Conservation (phyloP, 92 coral and sea anemone species). For the Zoanthus sociatus region DNA sequence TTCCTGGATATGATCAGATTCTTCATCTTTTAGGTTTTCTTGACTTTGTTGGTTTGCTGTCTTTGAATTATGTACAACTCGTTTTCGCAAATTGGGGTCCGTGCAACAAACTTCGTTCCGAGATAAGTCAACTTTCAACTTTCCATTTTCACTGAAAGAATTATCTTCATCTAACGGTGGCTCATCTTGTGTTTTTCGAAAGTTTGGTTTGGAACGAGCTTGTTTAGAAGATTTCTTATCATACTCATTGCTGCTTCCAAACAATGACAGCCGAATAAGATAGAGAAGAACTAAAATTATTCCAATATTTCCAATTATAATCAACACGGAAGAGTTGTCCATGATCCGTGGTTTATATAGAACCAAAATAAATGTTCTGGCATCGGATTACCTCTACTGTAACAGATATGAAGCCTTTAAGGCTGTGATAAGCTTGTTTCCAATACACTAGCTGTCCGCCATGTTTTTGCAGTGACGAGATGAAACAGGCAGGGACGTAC, state of each 20-base stretch:
- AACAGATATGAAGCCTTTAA: conserved; percentile 16
- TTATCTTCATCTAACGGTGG: neutral
- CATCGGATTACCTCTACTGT: neutral
- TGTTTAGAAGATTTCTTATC: conserved; percentile 26
- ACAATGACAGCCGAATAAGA: conserved; percentile 40
- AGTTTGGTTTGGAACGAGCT: neutral
- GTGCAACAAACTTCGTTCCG: neutral
- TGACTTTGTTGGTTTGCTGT: neutral
- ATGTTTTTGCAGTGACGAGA: conserved; percentile 1
- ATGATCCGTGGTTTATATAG: conserved; percentile 1
- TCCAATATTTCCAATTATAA: conserved; percentile 42
- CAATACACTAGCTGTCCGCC: conserved; percentile 28
- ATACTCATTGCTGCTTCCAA: conserved; percentile 13
- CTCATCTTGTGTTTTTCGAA: neutral
- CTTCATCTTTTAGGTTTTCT: neutral
- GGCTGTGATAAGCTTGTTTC: conserved; percentile 23
- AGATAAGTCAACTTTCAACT: neutral
- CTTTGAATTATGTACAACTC: neutral
- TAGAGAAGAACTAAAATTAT: conserved; percentile 38
- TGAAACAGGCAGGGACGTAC: neutral
- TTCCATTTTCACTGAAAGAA: neutral
- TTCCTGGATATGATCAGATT: neutral
- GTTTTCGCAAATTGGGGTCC: conserved; percentile 20
- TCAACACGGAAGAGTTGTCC: conserved; percentile 27
- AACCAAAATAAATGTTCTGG: conserved; percentile 10